Percentiles rank a stretch among this genome's conserved stretches.
phyloP scores from a whole-genome alignment of 2,888 invertebrate species.

The Zhuqinia jingwanae region DNA sequence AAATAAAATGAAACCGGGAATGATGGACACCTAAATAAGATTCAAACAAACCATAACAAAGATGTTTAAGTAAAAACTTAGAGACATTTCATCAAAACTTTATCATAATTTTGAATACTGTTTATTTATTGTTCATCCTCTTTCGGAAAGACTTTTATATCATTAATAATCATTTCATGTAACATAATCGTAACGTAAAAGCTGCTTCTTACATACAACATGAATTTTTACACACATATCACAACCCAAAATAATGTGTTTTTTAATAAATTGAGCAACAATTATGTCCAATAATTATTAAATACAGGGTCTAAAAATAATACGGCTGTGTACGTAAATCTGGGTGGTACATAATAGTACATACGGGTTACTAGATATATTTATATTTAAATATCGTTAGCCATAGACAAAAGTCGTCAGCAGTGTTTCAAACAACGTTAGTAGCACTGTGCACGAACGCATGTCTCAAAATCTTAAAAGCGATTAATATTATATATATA shows the following conservation, averaged over 20 bases:
- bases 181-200: neutral
- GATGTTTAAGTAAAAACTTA: too few relatives aligned
- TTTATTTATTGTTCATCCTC: neutral
- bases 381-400: neutral
- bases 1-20: too few relatives aligned
- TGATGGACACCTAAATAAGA: too few relatives aligned
- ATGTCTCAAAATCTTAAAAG: too few relatives aligned
- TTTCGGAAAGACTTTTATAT: neutral
- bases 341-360: neutral
- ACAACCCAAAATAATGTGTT: neutral
- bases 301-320: neutral
- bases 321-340: neutral
- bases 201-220: neutral
- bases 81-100: too few relatives aligned
- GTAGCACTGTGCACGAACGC: too few relatives aligned
- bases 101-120: slow-evolving; percentile 1
- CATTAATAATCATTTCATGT: neutral
- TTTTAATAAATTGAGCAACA: slow-evolving; percentile 1
- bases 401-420: neutral
- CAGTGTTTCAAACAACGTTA: too few relatives aligned
- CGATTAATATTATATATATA: too few relatives aligned
- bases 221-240: neutral
- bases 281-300: neutral
- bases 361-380: neutral
- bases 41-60: too few relatives aligned